Evolutionary conservation across 35 echinoderm and acorn worm genomes (phyloP).

Genomic region (Ptychodera flava): DNA sequence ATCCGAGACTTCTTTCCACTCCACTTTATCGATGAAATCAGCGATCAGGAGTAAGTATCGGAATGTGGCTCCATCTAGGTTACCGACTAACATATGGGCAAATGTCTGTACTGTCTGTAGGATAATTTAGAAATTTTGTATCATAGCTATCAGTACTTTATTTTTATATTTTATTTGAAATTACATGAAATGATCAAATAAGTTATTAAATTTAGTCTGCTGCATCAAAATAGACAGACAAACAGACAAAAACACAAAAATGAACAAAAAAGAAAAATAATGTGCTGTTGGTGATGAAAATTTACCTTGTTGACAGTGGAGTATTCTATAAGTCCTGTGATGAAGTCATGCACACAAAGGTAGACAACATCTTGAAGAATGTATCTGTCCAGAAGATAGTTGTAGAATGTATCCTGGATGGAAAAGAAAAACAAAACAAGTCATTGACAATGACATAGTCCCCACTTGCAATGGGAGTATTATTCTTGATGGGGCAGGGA

Average conservation of each 20-base stretch:
- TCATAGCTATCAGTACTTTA: too few species aligned
- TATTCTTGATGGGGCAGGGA: too few species aligned
- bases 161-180: too few species aligned
- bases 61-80: constrained; percentile 71
- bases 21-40: constrained; percentile 81
- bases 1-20: constrained; percentile 79
- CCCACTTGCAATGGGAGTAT: too few species aligned
- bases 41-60: constrained; percentile 78
- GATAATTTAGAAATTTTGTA: too few species aligned
- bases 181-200: too few species aligned
- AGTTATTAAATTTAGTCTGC: too few species aligned
- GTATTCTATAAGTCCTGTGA: constrained; percentile 74
- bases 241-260: too few species aligned
- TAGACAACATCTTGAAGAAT: constrained; percentile 64
- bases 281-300: too few species aligned
- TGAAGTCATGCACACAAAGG: constrained; percentile 89
- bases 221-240: too few species aligned
- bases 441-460: too few species aligned
- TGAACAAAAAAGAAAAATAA: too few species aligned
- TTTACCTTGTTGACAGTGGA: constrained; percentile 62
- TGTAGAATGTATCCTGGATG: constrained; percentile 60
- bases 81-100: constrained; percentile 74
- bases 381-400: constrained; percentile 62
- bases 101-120: constrained; percentile 77
- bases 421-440: constrained; percentile 13